These are phyloP conservation scores for Drosophila lutescens DNA, from an alignment of 2,888 invertebrate species.

Conservation along the genomic window DNA sequence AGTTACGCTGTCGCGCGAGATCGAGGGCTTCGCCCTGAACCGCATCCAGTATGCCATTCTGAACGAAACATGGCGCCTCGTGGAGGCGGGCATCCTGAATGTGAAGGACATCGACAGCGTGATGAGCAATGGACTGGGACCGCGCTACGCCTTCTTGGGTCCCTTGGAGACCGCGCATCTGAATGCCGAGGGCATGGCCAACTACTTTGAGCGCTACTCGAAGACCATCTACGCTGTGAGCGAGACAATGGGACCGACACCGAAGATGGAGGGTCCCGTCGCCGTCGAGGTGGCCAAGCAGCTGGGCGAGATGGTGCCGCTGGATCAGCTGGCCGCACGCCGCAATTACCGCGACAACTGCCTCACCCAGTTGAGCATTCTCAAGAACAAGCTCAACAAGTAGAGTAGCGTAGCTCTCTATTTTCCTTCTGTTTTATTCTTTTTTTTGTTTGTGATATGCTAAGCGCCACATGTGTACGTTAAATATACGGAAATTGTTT, in stretches of 20 bases:
- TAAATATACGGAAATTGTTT: slow-evolving; percentile 1
- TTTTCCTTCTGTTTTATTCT: neutral
- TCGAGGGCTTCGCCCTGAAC: slow-evolving; percentile 96
- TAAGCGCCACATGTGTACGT: neutral
- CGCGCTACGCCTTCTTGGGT: slow-evolving; percentile 97
- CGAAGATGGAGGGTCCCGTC: slow-evolving; percentile 89
- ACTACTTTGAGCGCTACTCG: slow-evolving; percentile 87
- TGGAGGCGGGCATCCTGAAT: slow-evolving; percentile 92
- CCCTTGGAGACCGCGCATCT: slow-evolving; percentile 96
- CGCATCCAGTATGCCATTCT: slow-evolving; percentile 97
- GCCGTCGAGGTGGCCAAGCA: slow-evolving; percentile 89
- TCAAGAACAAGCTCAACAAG: slow-evolving; percentile 90
- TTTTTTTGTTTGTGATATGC: slow-evolving; percentile 2
- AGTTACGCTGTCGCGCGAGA: slow-evolving; percentile 92
- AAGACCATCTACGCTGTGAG: slow-evolving; percentile 87
- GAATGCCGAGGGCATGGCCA: slow-evolving; percentile 94
- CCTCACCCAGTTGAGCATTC: slow-evolving; percentile 90
- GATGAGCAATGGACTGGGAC: slow-evolving; percentile 96
- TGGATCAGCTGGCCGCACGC: slow-evolving; percentile 89
- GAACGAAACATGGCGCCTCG: slow-evolving; percentile 95
- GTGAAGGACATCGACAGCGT: slow-evolving; percentile 96
- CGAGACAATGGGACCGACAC: slow-evolving; percentile 90
- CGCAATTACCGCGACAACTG: slow-evolving; percentile 93
- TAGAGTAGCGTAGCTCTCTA: slow-evolving; percentile 39
- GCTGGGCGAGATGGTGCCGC: slow-evolving; percentile 89